These are phyloP conservation scores for Heliopora coerulea DNA, from an alignment of 92 coral and sea anemone species.

Conservation along the genomic window DNA sequence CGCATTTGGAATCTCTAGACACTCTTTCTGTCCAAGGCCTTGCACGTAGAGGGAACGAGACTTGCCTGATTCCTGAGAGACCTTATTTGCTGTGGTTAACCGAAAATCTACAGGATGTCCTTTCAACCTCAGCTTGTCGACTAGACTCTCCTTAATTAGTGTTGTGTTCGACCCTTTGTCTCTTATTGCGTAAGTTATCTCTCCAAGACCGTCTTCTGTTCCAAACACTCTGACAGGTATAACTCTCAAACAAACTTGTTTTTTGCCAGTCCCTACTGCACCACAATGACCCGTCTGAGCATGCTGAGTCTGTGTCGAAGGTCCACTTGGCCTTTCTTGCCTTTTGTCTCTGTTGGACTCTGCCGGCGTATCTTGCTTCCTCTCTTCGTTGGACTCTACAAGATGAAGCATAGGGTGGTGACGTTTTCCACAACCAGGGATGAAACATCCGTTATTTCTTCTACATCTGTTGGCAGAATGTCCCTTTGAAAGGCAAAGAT, in stretches of 20 bases:
- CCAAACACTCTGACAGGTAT: no score
- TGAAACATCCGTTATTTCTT: not conserved
- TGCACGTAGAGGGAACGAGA: not conserved
- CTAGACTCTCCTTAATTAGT: conserved; percentile 12
- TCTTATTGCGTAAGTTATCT: not conserved
- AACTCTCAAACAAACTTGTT: no score
- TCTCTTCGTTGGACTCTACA: not conserved
- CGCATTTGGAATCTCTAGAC: conserved; percentile 20
- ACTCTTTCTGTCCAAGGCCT: not conserved
- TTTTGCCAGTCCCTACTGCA: conserved; percentile 10
- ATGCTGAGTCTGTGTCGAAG: not conserved
- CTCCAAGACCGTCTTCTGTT: not conserved
- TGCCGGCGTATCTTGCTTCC: not conserved
- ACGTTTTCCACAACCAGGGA: conserved; percentile 21
- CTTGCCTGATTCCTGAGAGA: not conserved
- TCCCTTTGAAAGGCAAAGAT: conserved; percentile 5
- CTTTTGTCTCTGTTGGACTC: no score
- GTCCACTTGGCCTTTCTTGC: not conserved
- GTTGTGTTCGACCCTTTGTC: conserved; percentile 25
- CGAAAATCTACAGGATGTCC: conserved; percentile 11
- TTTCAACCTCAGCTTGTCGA: not conserved
- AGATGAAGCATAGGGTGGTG: conserved; percentile 30
- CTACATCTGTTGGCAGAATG: conserved; percentile 14
- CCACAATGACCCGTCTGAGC: conserved; percentile 16
- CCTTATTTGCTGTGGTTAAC: conserved; percentile 19